phyloP scores from a whole-genome alignment of 2,888 invertebrate genomes.

The Saturnia japonica region DNA sequence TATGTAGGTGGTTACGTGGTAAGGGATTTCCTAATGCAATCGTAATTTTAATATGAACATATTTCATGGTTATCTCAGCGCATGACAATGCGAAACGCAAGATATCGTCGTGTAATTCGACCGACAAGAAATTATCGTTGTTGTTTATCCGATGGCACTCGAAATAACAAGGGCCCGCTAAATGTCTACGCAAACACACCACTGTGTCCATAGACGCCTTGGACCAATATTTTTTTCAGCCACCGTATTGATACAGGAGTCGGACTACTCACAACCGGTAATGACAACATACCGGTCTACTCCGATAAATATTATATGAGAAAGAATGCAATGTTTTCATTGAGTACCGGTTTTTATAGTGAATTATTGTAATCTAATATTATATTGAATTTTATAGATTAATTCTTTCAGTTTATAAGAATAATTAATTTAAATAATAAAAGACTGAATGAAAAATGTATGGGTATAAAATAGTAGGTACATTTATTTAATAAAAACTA shows the following conservation, averaged over 20 bases:
- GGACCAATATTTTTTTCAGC: constrained; percentile 56
- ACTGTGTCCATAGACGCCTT: constrained; percentile 48
- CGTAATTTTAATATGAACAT: neutral
- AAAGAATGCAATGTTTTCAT: constrained; percentile 18
- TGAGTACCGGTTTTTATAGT: neutral
- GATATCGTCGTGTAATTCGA: constrained; percentile 47
- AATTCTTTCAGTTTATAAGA: neutral
- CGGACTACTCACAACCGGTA: constrained; percentile 50
- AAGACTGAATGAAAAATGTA: too few relatives aligned
- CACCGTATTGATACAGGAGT: constrained; percentile 42
- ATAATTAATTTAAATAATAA: too few relatives aligned
- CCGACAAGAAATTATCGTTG: constrained; percentile 58
- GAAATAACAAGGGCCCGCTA: constrained; percentile 70
- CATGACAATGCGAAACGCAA: constrained; percentile 64
- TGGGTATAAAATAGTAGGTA: too few relatives aligned
- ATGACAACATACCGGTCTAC: constrained; percentile 31
- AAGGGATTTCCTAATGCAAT: neutral
- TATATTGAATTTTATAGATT: neutral
- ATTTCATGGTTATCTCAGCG: constrained; percentile 40
- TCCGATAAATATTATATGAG: constrained; percentile 1
- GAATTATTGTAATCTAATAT: neutral
- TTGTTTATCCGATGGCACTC: constrained; percentile 60
- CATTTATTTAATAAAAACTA: too few relatives aligned
- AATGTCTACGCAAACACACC: constrained; percentile 61
- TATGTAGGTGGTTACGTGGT: neutral